Base-by-base conservation (phyloP, 2,797 vertebrate genomes). In the Hafferia zeledoni region DNA sequence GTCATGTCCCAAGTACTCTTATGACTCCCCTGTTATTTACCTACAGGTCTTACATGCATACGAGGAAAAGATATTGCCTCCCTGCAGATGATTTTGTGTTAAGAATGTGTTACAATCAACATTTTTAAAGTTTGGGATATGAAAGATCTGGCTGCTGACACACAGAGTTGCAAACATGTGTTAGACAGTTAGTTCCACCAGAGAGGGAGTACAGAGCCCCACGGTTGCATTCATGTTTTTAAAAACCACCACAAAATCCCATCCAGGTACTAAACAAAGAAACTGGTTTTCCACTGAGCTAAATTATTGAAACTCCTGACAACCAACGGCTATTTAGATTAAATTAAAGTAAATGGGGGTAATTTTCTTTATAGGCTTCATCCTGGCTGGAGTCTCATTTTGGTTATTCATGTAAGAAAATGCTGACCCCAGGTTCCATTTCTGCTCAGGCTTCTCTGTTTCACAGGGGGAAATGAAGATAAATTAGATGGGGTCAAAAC, bases 391-490 rank as follows among this genome's bases (percentile, higher is more conserved):
- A 67, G 39, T 11, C 59, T 86, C 15, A 0, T 55, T 93, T 83
- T 75, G 74, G 57, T 88, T 95, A 69, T 93, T 89, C 83, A 46
- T 90, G n/a, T 74, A 87, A 88, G 59, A 81, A 91, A 93, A 84
- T 41, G n/a, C 50, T 67, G 27, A 20, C 37, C 50, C 11, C 7
- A 65, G 31, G 9, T 80, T 75, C 68, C 44, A 37, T 68, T 75
- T 83, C 59, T 93, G 63, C 60, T 74, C 41, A 14, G 80, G 22
- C 35, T 90, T 81, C 61, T 91, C 50, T 59, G 47, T 64, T 92
- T 94, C 87, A 64, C 56, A 30, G 39, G 41, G 33, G 31, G 1
- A 80, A 89, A 87, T 64, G 25, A 91, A 89, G 77, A 84, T 80
- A 64, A 77, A 95, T 93, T 76, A 30, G 14, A 27, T 27, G 49